Base-by-base conservation (phyloP, 2,888 invertebrate species). In the Eudemis profundana region DNA sequence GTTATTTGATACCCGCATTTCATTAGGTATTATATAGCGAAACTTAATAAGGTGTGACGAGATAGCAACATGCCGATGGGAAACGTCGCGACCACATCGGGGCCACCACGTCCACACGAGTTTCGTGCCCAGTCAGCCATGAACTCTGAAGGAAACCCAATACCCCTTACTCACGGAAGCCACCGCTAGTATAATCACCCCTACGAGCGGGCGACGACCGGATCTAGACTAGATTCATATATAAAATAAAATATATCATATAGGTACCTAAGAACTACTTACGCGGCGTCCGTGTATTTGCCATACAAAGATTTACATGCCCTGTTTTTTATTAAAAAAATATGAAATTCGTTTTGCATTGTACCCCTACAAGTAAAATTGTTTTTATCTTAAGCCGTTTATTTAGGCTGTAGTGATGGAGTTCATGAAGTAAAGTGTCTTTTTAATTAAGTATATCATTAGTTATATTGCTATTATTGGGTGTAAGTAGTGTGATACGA, bases 131-230 rank as follows among this genome's bases (percentile, higher is more conserved):
- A 82, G 66, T 77, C 79, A 82, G 68, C 82, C 84, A 72, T 84
- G 74, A 78, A 77, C 75, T 69, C 76, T 74, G 76, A 70, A 69
- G 56, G 57, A 61, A 66, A 54, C 56, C 60, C 51, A 53, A 68
- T 71, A 87, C 87, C 81, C 74, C 69, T 81, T 83, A 86, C 73
- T 72, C 70, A 79, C 82, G 84, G 88, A 87, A 88, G 86, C 88
- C 87, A 80, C 77, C 78, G 75, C 51, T 66, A 61, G 63, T 64
- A 42, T 65, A 60, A 65, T 65, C 60, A 65, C 65, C 60, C 60
- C 53, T 53, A 51, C 53, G 40, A 14, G 19, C 53, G 65, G 53
- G 38, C 65, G 65, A 53, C 65, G 65, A 65, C 65, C 65, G 65
- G 51, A 59, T 53, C 65, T 60, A 65, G 60, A 60, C 46, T 53